Percentiles rank a stretch among this genome's conserved stretches.
Conservation (phyloP, 2,797 vertebrate species). For the Garrulus glandarius region DNA sequence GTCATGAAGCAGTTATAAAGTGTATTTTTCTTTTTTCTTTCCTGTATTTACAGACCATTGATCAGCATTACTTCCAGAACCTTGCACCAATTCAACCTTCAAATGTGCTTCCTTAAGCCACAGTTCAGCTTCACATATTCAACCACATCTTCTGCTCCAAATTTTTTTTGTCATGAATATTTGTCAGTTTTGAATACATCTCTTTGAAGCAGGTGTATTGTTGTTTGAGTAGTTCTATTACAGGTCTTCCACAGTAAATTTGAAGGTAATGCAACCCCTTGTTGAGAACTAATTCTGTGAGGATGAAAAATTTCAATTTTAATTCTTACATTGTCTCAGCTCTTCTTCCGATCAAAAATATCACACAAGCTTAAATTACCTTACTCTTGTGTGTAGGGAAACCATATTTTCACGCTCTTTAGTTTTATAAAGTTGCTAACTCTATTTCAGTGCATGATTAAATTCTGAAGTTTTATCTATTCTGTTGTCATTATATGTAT, state of each 20-base stretch:
- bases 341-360: neutral
- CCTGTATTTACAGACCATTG: neutral
- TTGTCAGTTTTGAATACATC: neutral
- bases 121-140: neutral
- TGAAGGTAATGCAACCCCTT: neutral
- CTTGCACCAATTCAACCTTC: neutral
- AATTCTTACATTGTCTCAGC: neutral
- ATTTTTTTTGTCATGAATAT: neutral
- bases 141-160: neutral
- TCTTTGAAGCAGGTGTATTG: neutral
- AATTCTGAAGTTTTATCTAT: neutral
- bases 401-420: neutral
- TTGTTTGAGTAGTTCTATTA: neutral
- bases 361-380: neutral
- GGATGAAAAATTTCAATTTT: neutral
- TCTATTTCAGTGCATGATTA: neutral
- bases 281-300: neutral
- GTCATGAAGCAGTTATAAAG: neutral
- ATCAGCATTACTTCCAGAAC: neutral
- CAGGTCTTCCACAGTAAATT: neutral
- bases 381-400: neutral
- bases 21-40: neutral
- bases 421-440: neutral
- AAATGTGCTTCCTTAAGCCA: neutral
- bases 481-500: neutral